Evolutionary conservation across 2,888 invertebrate genomes (phyloP), one percentile per base, ranked within the genome.

Genomic region (Nomada ruficornis): DNA sequence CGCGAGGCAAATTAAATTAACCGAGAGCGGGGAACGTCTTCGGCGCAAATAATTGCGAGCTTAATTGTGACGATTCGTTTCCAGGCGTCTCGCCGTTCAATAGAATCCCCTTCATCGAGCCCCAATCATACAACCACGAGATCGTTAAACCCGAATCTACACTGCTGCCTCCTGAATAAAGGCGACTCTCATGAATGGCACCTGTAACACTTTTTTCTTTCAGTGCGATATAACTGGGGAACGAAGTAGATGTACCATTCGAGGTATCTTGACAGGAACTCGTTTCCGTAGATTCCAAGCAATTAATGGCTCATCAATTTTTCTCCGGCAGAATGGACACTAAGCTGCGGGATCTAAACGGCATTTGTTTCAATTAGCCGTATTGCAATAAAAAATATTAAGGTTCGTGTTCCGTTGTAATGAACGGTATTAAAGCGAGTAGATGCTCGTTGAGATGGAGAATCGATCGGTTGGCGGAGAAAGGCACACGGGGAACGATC

Each of bases 1-100:
- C 88, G 80, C 29, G 82, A 83, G 86, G 88, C 85, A 85, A 88
- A 88, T 88, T 83, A 88, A 88, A 88, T 88, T 88, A 88, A 86
- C 77, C 84, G 50, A 36, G n/a, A 29, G n/a, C 29, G 62, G 74
- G 72, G 65, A 52, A 69, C 74, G 87, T 87, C 84, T 88, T 84
- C 83, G 80, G 20, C 62, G 70, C 82, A 85, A 88, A 88, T 88
- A 88, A 88, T 88, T 86, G 86, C 86, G 82, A 77, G 82, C 85
- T 86, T 88, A 87, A 88, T 88, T 86, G 88, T 82, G 83, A 80
- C 83, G 86, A 88, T 88, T 85, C 86, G 84, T 88, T 85, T 83
- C 86, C 74, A 36, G 59, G 57, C 44, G 44, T 63, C 62, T 11
- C 29, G 42, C 42, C 57, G 64, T 64, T 84, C 82, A 68, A 83